These are phyloP conservation scores for Ornithoptera priamus DNA, from an alignment of 2,888 invertebrate species.

Conservation along the genomic window DNA sequence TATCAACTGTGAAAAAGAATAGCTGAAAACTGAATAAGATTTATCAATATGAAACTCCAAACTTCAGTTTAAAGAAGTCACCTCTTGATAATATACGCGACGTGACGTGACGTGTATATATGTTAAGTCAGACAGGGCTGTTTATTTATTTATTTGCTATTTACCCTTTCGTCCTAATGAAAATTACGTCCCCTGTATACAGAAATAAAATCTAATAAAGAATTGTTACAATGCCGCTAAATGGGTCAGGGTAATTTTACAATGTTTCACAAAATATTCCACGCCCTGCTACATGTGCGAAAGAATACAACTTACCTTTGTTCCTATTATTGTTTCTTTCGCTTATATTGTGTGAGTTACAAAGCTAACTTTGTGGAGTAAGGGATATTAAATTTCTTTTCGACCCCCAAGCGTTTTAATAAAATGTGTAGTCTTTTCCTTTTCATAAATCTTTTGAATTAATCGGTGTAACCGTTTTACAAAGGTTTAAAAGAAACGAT, in stretches of 20 bases:
- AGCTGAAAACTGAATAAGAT: no score
- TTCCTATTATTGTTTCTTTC: conserved; percentile 17
- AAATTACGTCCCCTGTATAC: conserved; percentile 4
- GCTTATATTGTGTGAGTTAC: conserved; percentile 14
- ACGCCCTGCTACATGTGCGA: conserved; percentile 17
- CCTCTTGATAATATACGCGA: no score
- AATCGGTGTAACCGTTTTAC: no score
- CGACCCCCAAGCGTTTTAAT: neutral
- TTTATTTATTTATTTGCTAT: neutral
- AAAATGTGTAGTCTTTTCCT: neutral
- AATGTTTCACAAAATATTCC: conserved; percentile 15
- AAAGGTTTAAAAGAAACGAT: no score
- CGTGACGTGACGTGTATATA: no score
- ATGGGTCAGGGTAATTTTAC: conserved; percentile 11
- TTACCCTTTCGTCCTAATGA: conserved; percentile 8
- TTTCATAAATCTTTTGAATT: neutral
- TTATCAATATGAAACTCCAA: no score
- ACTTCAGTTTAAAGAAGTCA: no score
- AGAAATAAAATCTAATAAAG: conserved; percentile 16
- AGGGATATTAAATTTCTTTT: conserved; percentile 22
- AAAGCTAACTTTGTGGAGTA: conserved; percentile 13
- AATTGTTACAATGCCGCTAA: conserved; percentile 8
- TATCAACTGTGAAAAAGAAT: no score
- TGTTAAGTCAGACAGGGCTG: neutral
- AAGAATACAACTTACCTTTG: conserved; percentile 17